Conservation (phyloP, 2,888 invertebrate species). For the Mimumesa dahlbomi region DNA sequence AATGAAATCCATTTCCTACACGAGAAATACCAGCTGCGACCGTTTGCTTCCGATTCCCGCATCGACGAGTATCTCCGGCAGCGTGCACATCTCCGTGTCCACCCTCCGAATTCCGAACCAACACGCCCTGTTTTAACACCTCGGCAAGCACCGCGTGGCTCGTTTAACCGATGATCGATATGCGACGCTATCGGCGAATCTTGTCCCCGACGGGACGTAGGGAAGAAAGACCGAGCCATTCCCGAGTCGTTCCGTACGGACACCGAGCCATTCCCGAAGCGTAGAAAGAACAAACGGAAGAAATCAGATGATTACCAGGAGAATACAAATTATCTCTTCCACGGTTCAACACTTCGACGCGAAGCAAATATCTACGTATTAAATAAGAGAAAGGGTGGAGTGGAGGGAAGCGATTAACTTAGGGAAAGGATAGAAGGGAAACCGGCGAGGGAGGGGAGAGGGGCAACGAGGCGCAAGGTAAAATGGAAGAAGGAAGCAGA, state of each 20-base stretch:
- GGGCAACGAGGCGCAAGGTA: constrained; percentile 2
- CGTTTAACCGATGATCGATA: constrained; percentile 72
- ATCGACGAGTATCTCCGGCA: too few species aligned
- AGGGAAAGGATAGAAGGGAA: too few species aligned
- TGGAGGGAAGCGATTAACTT: too few species aligned
- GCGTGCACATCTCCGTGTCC: too few species aligned
- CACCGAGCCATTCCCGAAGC: constrained; percentile 4
- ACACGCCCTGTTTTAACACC: constrained; percentile 6
- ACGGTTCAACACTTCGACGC: too few species aligned
- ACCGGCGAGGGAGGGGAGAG: background rate
- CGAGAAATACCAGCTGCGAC: too few species aligned
- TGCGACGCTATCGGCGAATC: constrained; percentile 69
- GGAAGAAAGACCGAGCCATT: constrained; percentile 6
- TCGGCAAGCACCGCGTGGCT: constrained; percentile 45
- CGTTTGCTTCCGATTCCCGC: too few species aligned
- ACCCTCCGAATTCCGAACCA: background rate
- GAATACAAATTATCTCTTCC: too few species aligned
- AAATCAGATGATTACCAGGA: background rate
- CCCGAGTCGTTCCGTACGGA: too few species aligned
- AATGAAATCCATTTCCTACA: too few species aligned
- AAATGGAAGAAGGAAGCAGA: background rate
- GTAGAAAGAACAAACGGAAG: constrained; percentile 1
- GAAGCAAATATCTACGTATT: too few species aligned
- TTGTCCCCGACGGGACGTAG: constrained; percentile 57
- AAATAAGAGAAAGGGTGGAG: too few species aligned